A percentile compares a stretch with the other conserved stretches of the same genome.
Conservation (phyloP, 30 jellyfish, hydroid and myxozoan genomes). For the Aurelia sp. region DNA sequence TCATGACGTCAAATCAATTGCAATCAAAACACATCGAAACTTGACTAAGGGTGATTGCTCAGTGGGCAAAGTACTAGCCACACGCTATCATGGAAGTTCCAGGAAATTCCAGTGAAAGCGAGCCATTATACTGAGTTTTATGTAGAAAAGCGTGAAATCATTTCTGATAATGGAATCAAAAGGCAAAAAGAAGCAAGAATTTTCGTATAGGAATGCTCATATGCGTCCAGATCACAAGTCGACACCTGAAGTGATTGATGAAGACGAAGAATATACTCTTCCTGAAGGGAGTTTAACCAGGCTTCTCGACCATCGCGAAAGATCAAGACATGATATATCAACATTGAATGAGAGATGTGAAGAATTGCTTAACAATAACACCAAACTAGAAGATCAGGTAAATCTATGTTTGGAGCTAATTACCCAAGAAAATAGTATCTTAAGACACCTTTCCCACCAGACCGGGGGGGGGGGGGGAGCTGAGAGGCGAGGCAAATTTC, state of each 20-base stretch:
- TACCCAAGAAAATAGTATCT: too few species aligned
- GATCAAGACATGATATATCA: constrained; percentile 14
- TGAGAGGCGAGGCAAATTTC: too few species aligned
- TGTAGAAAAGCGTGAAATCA: too few species aligned
- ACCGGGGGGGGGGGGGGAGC: too few species aligned
- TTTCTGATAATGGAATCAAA: too few species aligned
- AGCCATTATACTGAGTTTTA: too few species aligned
- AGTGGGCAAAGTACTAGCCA: too few species aligned
- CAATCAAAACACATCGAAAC: neutral
- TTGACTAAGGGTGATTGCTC: neutral
- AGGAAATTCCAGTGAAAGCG: too few species aligned
- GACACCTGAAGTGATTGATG: neutral
- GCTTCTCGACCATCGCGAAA: neutral
- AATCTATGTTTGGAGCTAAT: neutral
- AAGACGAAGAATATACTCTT: neutral
- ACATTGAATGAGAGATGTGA: constrained; percentile 23
- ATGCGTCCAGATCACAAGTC: neutral
- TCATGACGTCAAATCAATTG: constrained; percentile 17
- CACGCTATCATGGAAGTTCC: too few species aligned
- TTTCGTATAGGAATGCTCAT: neutral
- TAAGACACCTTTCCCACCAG: too few species aligned
- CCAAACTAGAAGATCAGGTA: constrained; percentile 28
- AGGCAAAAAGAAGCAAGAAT: too few species aligned
- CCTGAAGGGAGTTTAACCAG: neutral
- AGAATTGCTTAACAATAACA: constrained; percentile 8